phyloP scores from a whole-genome alignment of 2,888 invertebrate species.

The Philaethria dido region DNA sequence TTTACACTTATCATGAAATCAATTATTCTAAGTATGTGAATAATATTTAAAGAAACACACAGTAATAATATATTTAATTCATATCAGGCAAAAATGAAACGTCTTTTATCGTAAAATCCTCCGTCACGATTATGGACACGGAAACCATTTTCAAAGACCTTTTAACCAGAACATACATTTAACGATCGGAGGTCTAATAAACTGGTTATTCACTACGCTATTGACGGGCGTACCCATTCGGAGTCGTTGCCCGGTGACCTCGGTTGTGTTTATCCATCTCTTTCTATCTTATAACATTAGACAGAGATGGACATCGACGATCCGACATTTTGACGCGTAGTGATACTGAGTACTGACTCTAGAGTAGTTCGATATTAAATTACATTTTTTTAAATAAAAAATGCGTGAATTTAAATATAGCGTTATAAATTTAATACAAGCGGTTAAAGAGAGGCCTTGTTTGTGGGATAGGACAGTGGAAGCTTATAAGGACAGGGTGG shows the following conservation, averaged over 20 bases:
- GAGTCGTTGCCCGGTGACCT: constrained; percentile 72
- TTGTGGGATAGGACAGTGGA: constrained; percentile 74
- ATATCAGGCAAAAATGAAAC: background rate
- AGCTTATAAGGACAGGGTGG: constrained; percentile 70
- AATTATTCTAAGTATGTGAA: too few species aligned
- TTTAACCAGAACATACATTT: background rate
- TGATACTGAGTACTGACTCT: constrained; percentile 56
- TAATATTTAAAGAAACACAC: too few species aligned
- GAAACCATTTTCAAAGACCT: constrained; percentile 11
- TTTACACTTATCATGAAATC: too few species aligned
- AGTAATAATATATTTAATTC: background rate
- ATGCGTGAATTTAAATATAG: constrained; percentile 72
- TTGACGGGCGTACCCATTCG: constrained; percentile 34
- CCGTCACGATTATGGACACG: constrained; percentile 26
- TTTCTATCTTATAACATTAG: constrained; percentile 22
- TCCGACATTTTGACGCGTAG: constrained; percentile 63
- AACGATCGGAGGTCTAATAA: constrained; percentile 18
- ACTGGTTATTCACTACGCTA: constrained; percentile 19
- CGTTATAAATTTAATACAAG: constrained; percentile 60
- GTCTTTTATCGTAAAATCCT: constrained; percentile 11
- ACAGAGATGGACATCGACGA: constrained; percentile 49
- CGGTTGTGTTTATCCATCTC: constrained; percentile 40
- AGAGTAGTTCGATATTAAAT: constrained; percentile 48
- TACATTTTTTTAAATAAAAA: constrained; percentile 41
- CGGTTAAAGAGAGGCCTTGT: constrained; percentile 63